phyloP scores from a whole-genome alignment of 37 sponge, comb jelly and placozoan genomes.

The Hexactinellida sp. region DNA sequence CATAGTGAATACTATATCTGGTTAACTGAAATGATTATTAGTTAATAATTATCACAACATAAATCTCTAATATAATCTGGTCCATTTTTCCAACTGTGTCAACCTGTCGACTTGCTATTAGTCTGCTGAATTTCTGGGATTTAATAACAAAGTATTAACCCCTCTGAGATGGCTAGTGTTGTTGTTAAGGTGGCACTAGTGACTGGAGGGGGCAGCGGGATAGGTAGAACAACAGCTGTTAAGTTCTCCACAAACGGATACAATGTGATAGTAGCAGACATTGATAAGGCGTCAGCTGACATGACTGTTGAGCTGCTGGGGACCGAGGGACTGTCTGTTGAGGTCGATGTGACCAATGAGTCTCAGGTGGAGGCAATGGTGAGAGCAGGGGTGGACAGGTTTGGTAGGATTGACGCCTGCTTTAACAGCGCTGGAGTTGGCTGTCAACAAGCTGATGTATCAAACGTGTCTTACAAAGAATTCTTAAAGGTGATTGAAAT shows the following conservation, averaged over 20 bases:
- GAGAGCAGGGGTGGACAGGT: neutral
- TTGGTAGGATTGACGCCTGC: neutral
- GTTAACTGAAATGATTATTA: too few species aligned
- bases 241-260: neutral
- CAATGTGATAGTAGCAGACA: conserved; percentile 19
- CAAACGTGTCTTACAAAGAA: neutral
- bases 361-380: conserved; percentile 15
- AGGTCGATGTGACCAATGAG: neutral
- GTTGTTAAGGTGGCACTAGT: neutral
- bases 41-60: too few species aligned
- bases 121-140: too few species aligned
- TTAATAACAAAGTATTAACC: too few species aligned
- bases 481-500: neutral
- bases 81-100: too few species aligned
- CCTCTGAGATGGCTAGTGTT: neutral
- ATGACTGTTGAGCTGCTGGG: neutral
- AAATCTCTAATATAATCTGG: too few species aligned
- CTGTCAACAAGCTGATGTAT: neutral
- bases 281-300: neutral
- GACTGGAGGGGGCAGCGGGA: neutral
- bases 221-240: neutral
- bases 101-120: too few species aligned
- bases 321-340: neutral
- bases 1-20: too few species aligned
- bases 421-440: neutral